Conservation (phyloP, 2,888 invertebrate species). For the Caenorhabditis sulstoni region DNA sequence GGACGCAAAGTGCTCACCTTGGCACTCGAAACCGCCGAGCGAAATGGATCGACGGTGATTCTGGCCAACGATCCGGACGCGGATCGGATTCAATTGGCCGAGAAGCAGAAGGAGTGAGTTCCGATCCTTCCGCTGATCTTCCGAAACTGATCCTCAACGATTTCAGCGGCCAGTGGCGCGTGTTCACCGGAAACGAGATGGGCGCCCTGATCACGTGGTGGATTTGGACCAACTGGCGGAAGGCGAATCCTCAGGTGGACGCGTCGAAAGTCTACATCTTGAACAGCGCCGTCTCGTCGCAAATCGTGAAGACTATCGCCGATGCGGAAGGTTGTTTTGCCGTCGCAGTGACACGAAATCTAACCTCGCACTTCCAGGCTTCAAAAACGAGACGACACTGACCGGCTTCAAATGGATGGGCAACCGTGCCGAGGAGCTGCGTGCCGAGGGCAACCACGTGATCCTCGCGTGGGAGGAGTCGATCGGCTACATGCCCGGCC, state of each 20-base stretch:
- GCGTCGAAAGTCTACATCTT: conserved; percentile 87
- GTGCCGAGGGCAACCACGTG: conserved; percentile 86
- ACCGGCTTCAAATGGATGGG: conserved; percentile 99
- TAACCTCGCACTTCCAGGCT: conserved; percentile 65
- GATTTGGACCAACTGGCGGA: conserved; percentile 85
- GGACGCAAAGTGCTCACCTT: conserved; percentile 84
- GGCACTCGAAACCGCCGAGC: conserved; percentile 88
- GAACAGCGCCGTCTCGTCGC: conserved; percentile 96
- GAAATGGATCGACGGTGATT: conserved; percentile 86
- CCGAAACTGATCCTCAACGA: neutral
- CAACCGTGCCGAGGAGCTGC: conserved; percentile 88
- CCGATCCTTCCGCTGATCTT: neutral
- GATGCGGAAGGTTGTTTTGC: conserved; percentile 85
- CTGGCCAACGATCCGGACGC: conserved; percentile 99
- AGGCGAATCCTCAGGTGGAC: conserved; percentile 79
- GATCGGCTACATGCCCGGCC: conserved; percentile 89
- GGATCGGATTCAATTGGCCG: conserved; percentile 94
- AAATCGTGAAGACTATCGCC: conserved; percentile 90
- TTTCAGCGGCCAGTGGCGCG: conserved; percentile 87
- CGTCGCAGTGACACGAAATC: too few species aligned
- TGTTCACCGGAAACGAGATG: conserved; percentile 95
- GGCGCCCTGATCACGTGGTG: conserved; percentile 96
- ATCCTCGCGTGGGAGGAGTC: conserved; percentile 98
- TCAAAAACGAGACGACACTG: conserved; percentile 87
- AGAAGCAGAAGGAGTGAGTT: conserved; percentile 86